Percentiles rank a stretch among this genome's conserved stretches.
These are phyloP conservation scores for Drosophila dunni DNA, from an alignment of 1,140 invertebrate species.

Conservation along the genomic window DNA sequence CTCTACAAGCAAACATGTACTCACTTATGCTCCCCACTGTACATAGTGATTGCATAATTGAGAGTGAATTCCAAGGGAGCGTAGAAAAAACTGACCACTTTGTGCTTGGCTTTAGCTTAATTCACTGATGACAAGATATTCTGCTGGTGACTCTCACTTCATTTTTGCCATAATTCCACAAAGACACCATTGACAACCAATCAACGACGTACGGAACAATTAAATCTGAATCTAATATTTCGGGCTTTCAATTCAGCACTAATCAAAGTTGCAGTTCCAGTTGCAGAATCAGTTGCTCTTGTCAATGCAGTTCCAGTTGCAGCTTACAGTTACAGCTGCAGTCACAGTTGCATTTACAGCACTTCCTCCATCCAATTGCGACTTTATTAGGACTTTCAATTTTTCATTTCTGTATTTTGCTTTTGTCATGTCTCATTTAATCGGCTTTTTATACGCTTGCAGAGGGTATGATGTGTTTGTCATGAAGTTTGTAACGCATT, in stretches of 20 bases:
- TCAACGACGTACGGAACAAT: not conserved
- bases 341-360: not conserved
- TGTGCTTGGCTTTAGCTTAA: no score
- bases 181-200: slow-evolving; percentile 7
- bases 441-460: not conserved
- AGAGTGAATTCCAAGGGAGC: no score
- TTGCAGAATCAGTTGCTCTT: no score
- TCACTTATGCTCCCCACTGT: no score
- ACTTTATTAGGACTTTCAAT: slow-evolving; percentile 8
- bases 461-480: no score
- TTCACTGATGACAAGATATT: not conserved
- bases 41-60: no score
- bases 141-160: not conserved
- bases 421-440: slow-evolving; percentile 1
- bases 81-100: no score
- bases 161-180: not conserved
- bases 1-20: no score
- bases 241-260: not conserved
- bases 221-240: slow-evolving; percentile 1
- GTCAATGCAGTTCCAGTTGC: no score
- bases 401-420: no score
- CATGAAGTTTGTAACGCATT: no score
- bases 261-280: slow-evolving; percentile 1
- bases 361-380: not conserved
- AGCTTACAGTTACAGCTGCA: not conserved